phyloP scores from a whole-genome alignment of 1,140 invertebrate genomes.

The Hyposmocoma kahamanoa region DNA sequence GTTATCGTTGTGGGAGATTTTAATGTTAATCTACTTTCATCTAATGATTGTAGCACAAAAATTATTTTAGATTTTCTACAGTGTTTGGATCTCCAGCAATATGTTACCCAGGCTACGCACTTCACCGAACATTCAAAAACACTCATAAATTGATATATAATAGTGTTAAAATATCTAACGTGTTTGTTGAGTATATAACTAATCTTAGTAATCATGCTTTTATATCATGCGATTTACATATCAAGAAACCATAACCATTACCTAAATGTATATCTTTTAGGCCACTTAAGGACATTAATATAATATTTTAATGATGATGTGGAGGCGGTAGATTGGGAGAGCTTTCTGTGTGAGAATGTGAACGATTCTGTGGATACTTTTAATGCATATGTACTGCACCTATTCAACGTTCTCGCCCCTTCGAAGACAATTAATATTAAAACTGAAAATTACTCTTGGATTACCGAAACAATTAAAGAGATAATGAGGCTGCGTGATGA shows the following conservation, averaged over 20 bases:
- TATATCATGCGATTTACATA: neutral
- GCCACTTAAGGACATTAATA: neutral
- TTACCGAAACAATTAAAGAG: neutral
- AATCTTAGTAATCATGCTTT: neutral
- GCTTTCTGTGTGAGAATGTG: neutral
- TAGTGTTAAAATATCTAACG: neutral
- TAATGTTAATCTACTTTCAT: neutral
- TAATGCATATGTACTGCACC: neutral
- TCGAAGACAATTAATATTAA: neutral
- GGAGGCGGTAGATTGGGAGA: neutral
- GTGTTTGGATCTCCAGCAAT: neutral
- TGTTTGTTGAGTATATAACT: neutral
- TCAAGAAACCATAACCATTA: neutral
- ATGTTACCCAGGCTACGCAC: neutral
- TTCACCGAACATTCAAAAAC: no score
- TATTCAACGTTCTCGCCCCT: neutral
- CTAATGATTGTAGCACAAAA: neutral
- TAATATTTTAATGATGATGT: neutral
- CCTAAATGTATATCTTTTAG: neutral
- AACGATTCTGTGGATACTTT: neutral
- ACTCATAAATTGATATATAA: neutral
- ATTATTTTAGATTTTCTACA: neutral
- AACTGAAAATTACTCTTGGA: neutral
- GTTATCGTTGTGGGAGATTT: neutral
- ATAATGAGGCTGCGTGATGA: neutral